A percentile compares a stretch with the other conserved stretches of the same genome.
These are phyloP conservation scores for Epinotia brunnichana DNA, from an alignment of 2,888 invertebrate genomes.

Conservation along the genomic window DNA sequence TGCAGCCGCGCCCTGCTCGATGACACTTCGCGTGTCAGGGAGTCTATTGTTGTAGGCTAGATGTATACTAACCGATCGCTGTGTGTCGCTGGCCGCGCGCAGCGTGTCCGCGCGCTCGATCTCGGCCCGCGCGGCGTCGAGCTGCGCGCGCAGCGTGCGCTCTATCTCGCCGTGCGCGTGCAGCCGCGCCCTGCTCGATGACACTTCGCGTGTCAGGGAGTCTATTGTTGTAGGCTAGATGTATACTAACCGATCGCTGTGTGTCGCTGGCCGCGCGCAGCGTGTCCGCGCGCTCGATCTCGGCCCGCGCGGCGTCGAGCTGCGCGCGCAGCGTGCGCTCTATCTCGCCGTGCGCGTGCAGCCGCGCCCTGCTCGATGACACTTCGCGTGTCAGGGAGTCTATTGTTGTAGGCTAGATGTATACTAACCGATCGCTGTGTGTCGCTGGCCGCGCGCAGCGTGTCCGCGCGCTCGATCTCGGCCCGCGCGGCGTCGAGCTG, in stretches of 20 bases:
- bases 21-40: too few relatives aligned
- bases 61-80: too few relatives aligned
- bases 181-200: too few relatives aligned
- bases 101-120: too few relatives aligned
- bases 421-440: conserved; percentile 26
- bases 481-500: conserved; percentile 77
- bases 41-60: too few relatives aligned
- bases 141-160: too few relatives aligned
- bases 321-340: conserved; percentile 78
- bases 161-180: too few relatives aligned
- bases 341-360: conserved; percentile 77
- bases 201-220: too few relatives aligned
- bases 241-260: conserved; percentile 16
- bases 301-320: conserved; percentile 74
- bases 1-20: too few relatives aligned
- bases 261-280: conserved; percentile 47
- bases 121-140: too few relatives aligned
- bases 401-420: conserved; percentile 57
- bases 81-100: too few relatives aligned
- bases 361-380: conserved; percentile 72
- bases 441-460: conserved; percentile 46
- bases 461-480: conserved; percentile 58
- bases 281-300: conserved; percentile 56
- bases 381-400: conserved; percentile 79
- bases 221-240: too few relatives aligned